Conservation (phyloP, 2,113 vertebrate genomes). For the Nannobrachium achirus region DNA sequence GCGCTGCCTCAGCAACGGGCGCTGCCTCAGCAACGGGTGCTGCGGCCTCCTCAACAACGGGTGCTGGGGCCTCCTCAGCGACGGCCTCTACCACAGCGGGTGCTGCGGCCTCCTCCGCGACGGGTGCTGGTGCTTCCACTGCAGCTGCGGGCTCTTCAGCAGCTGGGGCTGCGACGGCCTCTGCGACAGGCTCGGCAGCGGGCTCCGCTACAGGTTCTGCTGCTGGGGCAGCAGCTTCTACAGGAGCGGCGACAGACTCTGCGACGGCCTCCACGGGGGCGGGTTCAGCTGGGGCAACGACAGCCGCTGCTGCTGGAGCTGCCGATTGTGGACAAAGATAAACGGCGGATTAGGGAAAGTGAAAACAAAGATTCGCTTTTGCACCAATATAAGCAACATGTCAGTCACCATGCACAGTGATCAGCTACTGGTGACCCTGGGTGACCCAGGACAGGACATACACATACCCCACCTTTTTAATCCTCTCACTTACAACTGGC, state of each 20-base stretch:
- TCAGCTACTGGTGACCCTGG: background rate
- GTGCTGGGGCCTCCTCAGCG: constrained; percentile 8
- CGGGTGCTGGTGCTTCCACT: background rate
- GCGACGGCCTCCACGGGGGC: background rate
- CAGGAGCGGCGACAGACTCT: constrained; percentile 15
- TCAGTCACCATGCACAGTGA: background rate
- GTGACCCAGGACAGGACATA: background rate
- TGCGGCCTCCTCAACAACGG: too few species aligned
- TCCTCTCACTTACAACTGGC: background rate
- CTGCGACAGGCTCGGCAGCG: background rate
- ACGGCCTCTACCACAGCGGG: background rate
- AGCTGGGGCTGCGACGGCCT: background rate
- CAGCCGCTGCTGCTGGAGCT: constrained; percentile 1
- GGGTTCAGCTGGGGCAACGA: constrained; percentile 6
- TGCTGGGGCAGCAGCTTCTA: background rate
- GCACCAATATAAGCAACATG: background rate
- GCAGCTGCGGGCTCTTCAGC: background rate
- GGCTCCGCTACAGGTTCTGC: background rate
- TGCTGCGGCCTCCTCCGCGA: constrained; percentile 16
- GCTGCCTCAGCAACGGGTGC: constrained; percentile 18
- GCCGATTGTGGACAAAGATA: background rate
- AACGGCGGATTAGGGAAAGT: background rate
- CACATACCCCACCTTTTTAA: background rate
- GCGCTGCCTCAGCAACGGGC: constrained; percentile 17
- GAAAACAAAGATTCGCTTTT: background rate